Conservation (phyloP, 2,888 invertebrate species). For the Thysanoteuthis rhombus region DNA sequence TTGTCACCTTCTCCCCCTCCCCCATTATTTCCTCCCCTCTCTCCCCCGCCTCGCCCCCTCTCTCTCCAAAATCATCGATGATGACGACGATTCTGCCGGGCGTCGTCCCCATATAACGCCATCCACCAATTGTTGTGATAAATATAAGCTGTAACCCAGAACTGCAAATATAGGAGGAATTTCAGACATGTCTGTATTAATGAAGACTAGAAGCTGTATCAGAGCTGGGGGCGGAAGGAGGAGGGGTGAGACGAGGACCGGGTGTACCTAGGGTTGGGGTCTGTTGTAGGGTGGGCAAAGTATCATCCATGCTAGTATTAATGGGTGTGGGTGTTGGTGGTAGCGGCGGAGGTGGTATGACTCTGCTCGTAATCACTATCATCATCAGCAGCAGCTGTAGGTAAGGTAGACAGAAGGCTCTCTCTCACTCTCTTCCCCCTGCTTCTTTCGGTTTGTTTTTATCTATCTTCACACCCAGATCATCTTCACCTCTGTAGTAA, state of each 20-base stretch:
- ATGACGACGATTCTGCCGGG: neutral
- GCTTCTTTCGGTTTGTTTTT: neutral
- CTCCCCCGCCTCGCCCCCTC: neutral
- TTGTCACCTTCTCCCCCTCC: neutral
- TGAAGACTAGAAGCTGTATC: neutral
- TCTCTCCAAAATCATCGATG: neutral
- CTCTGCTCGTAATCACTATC: neutral
- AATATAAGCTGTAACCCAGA: slow-evolving; percentile 15
- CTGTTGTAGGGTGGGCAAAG: neutral
- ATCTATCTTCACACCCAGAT: slow-evolving; percentile 16
- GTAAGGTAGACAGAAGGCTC: neutral
- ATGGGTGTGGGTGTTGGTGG: neutral
- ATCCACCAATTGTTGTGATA: slow-evolving; percentile 24
- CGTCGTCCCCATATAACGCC: slow-evolving; percentile 24
- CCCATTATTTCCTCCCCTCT: neutral
- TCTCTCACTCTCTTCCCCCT: neutral
- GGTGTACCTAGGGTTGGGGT: too few species aligned
- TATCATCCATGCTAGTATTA: neutral
- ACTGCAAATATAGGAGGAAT: slow-evolving; percentile 28
- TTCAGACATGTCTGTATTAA: slow-evolving; percentile 17
- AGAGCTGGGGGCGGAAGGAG: neutral
- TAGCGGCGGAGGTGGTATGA: neutral
- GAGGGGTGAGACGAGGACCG: neutral
- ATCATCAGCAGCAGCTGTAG: neutral
- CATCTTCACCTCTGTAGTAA: slow-evolving; percentile 15